Evolutionary conservation across 1,140 invertebrate genomes (phyloP).

Genomic region (Atopsyche davidsoni): DNA sequence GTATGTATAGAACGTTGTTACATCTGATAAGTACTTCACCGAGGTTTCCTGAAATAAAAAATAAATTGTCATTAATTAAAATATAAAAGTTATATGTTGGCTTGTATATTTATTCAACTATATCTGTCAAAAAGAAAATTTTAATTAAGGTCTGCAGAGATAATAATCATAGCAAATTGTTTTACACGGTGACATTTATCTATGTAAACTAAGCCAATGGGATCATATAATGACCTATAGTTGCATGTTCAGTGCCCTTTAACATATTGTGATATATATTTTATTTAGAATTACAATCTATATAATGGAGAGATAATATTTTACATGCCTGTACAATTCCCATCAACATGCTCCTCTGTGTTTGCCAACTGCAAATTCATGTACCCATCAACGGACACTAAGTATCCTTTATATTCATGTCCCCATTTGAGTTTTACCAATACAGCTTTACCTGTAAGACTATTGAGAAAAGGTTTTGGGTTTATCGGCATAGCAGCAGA

Average conservation of each 20-base stretch:
- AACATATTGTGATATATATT: no score
- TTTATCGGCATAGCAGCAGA: constrained; percentile 91
- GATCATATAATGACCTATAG: no score
- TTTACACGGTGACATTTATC: no score
- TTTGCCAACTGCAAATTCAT: constrained; percentile 99
- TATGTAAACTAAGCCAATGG: no score
- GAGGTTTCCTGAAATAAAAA: constrained; percentile 72
- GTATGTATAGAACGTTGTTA: constrained; percentile 97
- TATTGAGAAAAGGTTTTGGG: constrained; percentile 98
- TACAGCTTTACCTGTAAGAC: constrained; percentile 94
- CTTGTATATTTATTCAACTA: no score
- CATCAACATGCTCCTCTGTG: constrained; percentile 97
- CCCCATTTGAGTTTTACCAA: constrained; percentile 99
- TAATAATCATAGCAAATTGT: no score
- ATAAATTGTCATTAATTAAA: no score
- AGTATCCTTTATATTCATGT: constrained; percentile 97
- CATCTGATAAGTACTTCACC: constrained; percentile 97
- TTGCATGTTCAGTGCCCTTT: no score
- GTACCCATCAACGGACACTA: constrained; percentile 97
- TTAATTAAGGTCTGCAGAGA: no score
- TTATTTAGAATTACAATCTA: neutral
- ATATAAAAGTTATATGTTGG: no score
- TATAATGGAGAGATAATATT: no score
- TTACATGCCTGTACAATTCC: constrained; percentile 72
- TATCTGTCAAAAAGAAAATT: no score